These are phyloP conservation scores for Peribatodes rhomboidaria DNA, from an alignment of 2,888 invertebrate species.

Conservation along the genomic window DNA sequence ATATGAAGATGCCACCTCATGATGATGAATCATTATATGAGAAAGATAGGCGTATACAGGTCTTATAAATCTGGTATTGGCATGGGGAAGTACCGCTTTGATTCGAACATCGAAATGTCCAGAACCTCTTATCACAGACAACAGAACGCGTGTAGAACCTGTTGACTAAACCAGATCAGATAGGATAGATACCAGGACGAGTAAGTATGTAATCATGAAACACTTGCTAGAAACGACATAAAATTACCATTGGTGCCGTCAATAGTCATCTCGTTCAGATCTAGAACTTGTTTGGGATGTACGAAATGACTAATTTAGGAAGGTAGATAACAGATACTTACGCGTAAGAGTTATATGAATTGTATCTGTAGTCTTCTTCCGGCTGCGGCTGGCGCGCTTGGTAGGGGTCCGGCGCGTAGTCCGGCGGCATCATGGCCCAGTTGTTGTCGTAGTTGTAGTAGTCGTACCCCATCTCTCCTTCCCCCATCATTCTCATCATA, in stretches of 20 bases:
- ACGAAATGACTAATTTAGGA: background rate
- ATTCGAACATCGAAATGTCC: background rate
- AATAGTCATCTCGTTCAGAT: background rate
- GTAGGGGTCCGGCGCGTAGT: slow-evolving; percentile 87
- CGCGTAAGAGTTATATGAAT: slow-evolving; percentile 86
- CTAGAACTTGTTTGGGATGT: too few species aligned
- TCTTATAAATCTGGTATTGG: background rate
- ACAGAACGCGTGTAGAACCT: background rate
- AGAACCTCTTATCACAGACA: background rate
- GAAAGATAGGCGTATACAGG: background rate
- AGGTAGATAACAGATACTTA: slow-evolving; percentile 70
- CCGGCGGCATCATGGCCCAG: slow-evolving; percentile 90
- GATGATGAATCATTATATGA: too few species aligned
- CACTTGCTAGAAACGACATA: too few species aligned
- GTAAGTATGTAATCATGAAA: background rate
- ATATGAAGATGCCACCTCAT: too few species aligned
- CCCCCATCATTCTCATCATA: slow-evolving; percentile 87
- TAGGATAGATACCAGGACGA: background rate
- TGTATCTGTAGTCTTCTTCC: slow-evolving; percentile 90
- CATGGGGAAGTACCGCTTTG: background rate
- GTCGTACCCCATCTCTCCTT: slow-evolving; percentile 84
- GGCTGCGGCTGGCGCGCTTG: slow-evolving; percentile 72
- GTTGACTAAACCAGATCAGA: too few species aligned
- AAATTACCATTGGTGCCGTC: background rate
- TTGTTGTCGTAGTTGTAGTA: slow-evolving; percentile 88